Evolutionary conservation across 2,113 vertebrate genomes (phyloP), one percentile per base, ranked within the genome.

Genomic region (Aramus guarauna): DNA sequence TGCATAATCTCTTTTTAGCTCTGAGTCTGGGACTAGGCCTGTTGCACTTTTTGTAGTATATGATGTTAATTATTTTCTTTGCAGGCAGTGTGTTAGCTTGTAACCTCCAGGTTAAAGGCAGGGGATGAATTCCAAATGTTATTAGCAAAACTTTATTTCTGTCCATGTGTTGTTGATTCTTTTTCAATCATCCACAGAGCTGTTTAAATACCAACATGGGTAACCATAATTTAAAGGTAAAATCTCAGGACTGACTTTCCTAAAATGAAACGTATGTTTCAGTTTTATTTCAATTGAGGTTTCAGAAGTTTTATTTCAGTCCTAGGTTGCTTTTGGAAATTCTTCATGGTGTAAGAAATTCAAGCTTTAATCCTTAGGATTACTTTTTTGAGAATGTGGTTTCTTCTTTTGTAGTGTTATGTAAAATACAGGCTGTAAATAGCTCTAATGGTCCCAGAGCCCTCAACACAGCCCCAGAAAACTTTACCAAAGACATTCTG

Each of bases 261-360:
- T 93, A 69, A 95, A 92, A 41, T 83, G n/a, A 93, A 92, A 87
- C 37, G 41, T 56, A 7, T 94, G 74, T 92, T 96, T 75, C 32
- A 71, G 11, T 71, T 94, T 78, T 64, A 79, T 90, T 90, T 72
- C 66, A 82, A 0, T 24, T 85, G 69, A 75, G 8, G 60, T 78
- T 84, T 96, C 30, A 63, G 60, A 71, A 84, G 23, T 94, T 92
- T 85, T 74, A 67, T 67, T 95, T 84, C 9, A 39, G 12, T 89
- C 92, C 52, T 45, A 88, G 39, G 34, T 39, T 90, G 62, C 52
- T 71, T 94, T 17, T 30, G 34, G 39, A 78, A 78, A 64, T 94
- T 82, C 36, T 89, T 94, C 8, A 5, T 66, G 29, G 37, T 85
- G 16, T 37, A 85, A 79, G 53, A 96, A 89, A 87, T 78, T 66